phyloP scores from a whole-genome alignment of 2,888 invertebrate genomes.

The Gari tellinella region DNA sequence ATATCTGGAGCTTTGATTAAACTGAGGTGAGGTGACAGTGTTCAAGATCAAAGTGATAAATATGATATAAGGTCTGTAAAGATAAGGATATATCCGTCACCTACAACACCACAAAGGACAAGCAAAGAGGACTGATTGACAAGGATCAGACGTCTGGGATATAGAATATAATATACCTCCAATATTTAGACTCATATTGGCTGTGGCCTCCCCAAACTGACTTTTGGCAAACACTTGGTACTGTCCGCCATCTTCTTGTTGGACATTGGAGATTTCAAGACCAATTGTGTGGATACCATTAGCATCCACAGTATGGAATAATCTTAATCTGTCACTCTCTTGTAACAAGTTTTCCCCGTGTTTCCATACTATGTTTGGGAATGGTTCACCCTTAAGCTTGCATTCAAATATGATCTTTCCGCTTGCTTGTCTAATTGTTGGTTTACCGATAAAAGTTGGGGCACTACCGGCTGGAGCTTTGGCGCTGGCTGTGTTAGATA shows the following conservation, averaged over 20 bases:
- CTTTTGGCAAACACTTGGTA: constrained; percentile 97
- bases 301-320: constrained; percentile 84
- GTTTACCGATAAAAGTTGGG: constrained; percentile 98
- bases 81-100: no score
- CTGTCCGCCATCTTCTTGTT: constrained; percentile 92
- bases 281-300: constrained; percentile 90
- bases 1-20: no score
- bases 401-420: constrained; percentile 88
- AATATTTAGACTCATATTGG: constrained; percentile 93
- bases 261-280: constrained; percentile 94
- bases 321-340: constrained; percentile 91
- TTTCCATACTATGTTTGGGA: constrained; percentile 97
- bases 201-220: constrained; percentile 95
- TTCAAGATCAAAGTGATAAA: no score
- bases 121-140: no score
- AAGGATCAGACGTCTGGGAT: no score
- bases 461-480: constrained; percentile 24
- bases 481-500: no score
- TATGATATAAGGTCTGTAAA: no score
- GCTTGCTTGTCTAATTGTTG: constrained; percentile 98
- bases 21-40: no score
- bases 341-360: constrained; percentile 93
- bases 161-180: constrained; percentile 73
- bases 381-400: constrained; percentile 78
- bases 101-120: no score